These are phyloP conservation scores for Parazoanthus swiftii DNA, from an alignment of 92 coral and sea anemone genomes.

Conservation along the genomic window DNA sequence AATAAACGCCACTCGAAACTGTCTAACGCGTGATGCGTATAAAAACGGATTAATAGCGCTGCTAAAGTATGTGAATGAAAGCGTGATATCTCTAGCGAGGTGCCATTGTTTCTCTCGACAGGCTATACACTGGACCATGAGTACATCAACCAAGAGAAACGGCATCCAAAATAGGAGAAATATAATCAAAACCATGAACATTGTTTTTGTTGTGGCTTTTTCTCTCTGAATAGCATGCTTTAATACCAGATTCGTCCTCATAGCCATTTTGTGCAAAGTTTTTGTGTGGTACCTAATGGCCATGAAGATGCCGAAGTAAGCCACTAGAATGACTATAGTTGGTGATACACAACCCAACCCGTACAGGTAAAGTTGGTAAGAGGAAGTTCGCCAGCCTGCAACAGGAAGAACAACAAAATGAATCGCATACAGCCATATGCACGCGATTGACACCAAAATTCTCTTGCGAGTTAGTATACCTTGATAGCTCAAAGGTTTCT, in stretches of 20 bases:
- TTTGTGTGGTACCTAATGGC: slow-evolving; percentile 68
- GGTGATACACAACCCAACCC: slow-evolving; percentile 71
- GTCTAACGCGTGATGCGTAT: slow-evolving; percentile 77
- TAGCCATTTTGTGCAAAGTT: slow-evolving; percentile 51
- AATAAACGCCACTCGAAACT: slow-evolving; percentile 73
- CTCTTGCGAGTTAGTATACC: slow-evolving; percentile 49
- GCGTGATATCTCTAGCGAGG: slow-evolving; percentile 70
- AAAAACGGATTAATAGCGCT: slow-evolving; percentile 77
- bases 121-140: slow-evolving; percentile 75
- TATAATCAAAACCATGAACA: slow-evolving; percentile 66
- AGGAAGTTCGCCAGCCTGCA: slow-evolving; percentile 56
- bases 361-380: slow-evolving; percentile 71
- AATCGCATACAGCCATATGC: slow-evolving; percentile 57
- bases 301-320: slow-evolving; percentile 66
- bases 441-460: slow-evolving; percentile 42
- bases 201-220: slow-evolving; percentile 81
- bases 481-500: slow-evolving; percentile 65
- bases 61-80: slow-evolving; percentile 86
- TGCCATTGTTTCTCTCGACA: slow-evolving; percentile 55
- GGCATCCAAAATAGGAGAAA: slow-evolving; percentile 80
- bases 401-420: slow-evolving; percentile 58
- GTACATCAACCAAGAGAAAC: slow-evolving; percentile 64
- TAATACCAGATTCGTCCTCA: slow-evolving; percentile 55
- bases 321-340: slow-evolving; percentile 52
- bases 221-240: slow-evolving; percentile 73